Percentiles rank a stretch among this genome's conserved stretches.
Evolutionary conservation across 2,113 vertebrate species (phyloP).

Genomic region (Bombycilla garrulus): DNA sequence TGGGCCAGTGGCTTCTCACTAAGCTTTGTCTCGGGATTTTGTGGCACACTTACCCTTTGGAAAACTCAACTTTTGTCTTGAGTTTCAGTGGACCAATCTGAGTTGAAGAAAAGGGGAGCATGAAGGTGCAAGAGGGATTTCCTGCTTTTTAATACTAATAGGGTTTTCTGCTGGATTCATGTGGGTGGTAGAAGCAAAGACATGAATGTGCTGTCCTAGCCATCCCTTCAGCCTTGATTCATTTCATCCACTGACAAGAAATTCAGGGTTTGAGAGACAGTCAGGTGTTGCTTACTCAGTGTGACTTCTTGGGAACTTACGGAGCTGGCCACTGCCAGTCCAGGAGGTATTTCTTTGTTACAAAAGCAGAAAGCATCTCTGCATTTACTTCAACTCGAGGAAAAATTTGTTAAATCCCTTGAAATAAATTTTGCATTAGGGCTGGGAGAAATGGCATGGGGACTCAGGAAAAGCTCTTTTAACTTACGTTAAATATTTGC

Average conservation of each 20-base stretch:
- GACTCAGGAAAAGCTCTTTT: not conserved
- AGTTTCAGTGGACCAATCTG: not conserved
- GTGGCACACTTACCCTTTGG: not conserved
- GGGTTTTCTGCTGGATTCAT: not conserved
- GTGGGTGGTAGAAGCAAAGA: not conserved
- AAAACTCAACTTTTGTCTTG: not conserved
- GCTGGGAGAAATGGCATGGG: not conserved
- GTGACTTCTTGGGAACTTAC: not conserved
- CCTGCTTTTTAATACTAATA: not conserved
- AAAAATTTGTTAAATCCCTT: not conserved
- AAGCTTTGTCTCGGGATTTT: not conserved
- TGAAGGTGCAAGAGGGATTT: not conserved
- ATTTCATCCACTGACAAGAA: not conserved
- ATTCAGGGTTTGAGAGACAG: not conserved
- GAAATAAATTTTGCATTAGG: not conserved
- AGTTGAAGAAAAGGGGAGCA: not conserved
- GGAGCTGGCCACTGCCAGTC: not conserved
- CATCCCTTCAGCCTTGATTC: not conserved
- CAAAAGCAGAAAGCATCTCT: not conserved
- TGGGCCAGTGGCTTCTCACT: rapidly evolving
- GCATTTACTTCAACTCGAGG: not conserved
- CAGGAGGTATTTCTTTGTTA: not conserved
- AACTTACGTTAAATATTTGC: not conserved
- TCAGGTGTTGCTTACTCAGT: not conserved
- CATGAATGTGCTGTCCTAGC: not conserved